Base-by-base conservation (phyloP, 2,888 invertebrate genomes). In the Atrina japonica region DNA sequence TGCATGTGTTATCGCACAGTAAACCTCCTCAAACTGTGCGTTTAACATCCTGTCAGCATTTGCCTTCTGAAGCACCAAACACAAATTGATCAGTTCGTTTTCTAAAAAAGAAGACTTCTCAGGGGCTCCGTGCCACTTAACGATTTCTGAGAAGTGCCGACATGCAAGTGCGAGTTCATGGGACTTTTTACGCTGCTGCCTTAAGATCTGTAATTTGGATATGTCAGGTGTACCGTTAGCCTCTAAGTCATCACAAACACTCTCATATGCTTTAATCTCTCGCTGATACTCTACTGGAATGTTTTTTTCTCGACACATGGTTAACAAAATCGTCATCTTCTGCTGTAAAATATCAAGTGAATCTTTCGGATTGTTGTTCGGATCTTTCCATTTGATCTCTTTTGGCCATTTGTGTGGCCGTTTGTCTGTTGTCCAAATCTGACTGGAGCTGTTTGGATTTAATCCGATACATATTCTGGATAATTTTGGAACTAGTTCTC, bases 351-450 rank as follows among this genome's bases (percentile, higher is more conserved):
- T 60, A 58, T 70, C 70, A n/a, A 70, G 35, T n/a, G 70, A 65
- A 41, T 70, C 70, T 70, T 70, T 70, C 21, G 70, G 70, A 18
- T 66, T 70, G 23, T 70, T 70, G 50, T 70, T 70, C 6, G 70
- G 70, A 40, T 70, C 70, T 29, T 70, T 70, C 70, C 70, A 70
- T 9, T 60, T 60, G 9, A 70, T 43, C 3, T 58, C 49, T 2
- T 45, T 7, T 9, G 70, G 70, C 70, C 70, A 70, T 29, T 55
- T 47, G 14, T 50, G 61, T 21, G 70, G 70, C 45, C 61, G 60
- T 55, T 66, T 66, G 45, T 70, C 66, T 14, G 59, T 41, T 6
- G 70, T 70, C 70, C 70, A 70, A 18, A 70, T 70, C 41, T 66
- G 66, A n/a, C 65, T 65, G 30, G 70, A 70, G 47, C 70, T 70